phyloP scores from a whole-genome alignment of 2,113 vertebrate species.

The Todiramphus saurophagus region DNA sequence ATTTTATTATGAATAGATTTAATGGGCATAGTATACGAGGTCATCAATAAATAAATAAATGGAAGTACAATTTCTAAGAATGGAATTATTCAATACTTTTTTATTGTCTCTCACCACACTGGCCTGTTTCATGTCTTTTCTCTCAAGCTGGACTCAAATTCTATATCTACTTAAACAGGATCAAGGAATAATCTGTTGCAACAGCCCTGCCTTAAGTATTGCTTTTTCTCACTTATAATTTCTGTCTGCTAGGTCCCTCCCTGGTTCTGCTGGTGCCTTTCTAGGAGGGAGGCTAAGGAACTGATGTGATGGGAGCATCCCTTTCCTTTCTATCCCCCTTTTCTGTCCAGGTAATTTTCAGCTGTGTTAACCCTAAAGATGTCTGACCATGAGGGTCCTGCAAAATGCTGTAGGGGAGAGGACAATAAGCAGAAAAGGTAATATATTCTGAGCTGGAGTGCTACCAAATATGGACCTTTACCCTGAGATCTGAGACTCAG shows the following conservation, averaged over 20 bases:
- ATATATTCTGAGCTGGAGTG: not conserved
- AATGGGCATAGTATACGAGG: not conserved
- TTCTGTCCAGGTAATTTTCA: not conserved
- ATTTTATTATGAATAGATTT: not conserved
- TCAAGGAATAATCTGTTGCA: fast-evolving
- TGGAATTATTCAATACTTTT: not conserved
- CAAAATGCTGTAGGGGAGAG: not conserved
- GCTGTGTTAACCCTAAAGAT: not conserved
- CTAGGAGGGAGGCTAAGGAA: not conserved
- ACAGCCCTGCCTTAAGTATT: not conserved
- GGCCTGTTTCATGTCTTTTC: not conserved
- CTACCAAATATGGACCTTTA: not conserved
- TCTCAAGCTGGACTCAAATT: not conserved
- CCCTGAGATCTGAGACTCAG: not conserved
- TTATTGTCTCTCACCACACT: not conserved
- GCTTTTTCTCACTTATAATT: not conserved
- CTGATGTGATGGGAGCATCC: not conserved
- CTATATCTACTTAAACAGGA: not conserved
- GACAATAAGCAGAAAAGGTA: not conserved
- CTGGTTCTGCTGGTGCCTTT: not conserved
- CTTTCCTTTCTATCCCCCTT: not conserved
- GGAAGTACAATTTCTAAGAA: not conserved
- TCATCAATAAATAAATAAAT: not conserved
- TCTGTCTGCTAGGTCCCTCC: not conserved
- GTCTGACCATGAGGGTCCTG: fast-evolving